Conservation (phyloP, 2,888 invertebrate genomes). For the Caenorhabditis sinica region DNA sequence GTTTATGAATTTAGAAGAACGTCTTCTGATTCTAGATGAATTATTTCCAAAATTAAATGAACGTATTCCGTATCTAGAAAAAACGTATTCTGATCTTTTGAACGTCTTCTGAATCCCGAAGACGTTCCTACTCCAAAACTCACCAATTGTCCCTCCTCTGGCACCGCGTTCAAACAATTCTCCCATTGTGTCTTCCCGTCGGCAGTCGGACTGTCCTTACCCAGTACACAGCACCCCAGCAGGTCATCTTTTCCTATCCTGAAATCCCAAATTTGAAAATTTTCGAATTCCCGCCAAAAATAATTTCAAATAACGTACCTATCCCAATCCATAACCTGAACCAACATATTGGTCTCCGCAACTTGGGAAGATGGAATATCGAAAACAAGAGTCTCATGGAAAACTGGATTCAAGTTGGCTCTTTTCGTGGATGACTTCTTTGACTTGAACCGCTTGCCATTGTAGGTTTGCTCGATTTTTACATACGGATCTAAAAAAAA, state of each 20-base stretch:
- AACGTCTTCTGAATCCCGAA: too few relatives aligned
- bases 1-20: too few relatives aligned
- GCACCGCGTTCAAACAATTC: conserved; percentile 75
- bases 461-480: conserved; percentile 92
- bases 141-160: conserved; percentile 52
- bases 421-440: conserved; percentile 92
- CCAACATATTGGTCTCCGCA: conserved; percentile 89
- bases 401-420: conserved; percentile 84
- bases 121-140: not conserved
- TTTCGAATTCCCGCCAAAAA: not conserved
- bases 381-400: conserved; percentile 95
- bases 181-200: conserved; percentile 83
- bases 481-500: conserved; percentile 91
- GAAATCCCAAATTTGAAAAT: conserved; percentile 71
- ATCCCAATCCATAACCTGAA: conserved; percentile 94
- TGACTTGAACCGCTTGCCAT: conserved; percentile 93
- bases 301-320: conserved; percentile 86
- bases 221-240: conserved; percentile 88
- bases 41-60: too few relatives aligned
- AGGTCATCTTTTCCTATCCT: conserved; percentile 93
- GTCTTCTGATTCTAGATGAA: too few relatives aligned
- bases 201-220: conserved; percentile 78
- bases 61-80: too few relatives aligned
- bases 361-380: conserved; percentile 92
- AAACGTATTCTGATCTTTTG: too few relatives aligned